Percentiles rank a stretch among this genome's conserved stretches.
Evolutionary conservation across 2,113 vertebrate genomes (phyloP).

Genomic region (Parus major): DNA sequence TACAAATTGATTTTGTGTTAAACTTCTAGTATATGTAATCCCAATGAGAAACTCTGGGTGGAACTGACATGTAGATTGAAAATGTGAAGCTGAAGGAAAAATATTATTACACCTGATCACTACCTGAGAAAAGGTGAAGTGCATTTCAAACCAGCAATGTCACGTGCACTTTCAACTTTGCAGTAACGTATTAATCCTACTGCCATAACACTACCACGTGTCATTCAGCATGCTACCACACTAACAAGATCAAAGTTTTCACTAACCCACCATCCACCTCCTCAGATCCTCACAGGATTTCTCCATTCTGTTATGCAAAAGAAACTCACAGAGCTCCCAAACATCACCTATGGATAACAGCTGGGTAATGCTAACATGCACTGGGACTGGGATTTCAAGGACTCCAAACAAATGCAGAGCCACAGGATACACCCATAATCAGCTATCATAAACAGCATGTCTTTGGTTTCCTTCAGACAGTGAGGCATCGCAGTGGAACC

Average conservation of each 20-base stretch:
- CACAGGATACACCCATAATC: accelerated
- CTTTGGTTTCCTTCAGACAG: not conserved
- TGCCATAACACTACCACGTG: accelerated
- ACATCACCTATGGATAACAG: not conserved
- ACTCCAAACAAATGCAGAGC: not conserved
- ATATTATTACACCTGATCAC: not conserved
- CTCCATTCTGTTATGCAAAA: not conserved
- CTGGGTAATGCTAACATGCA: no score
- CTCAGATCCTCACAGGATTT: not conserved
- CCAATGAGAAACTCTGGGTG: not conserved
- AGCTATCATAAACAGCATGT: not conserved
- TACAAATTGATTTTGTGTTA: not conserved
- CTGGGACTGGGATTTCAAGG: not conserved
- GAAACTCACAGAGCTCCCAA: not conserved
- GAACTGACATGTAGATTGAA: not conserved
- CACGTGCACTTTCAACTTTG: not conserved
- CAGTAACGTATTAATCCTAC: not conserved
- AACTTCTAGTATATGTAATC: not conserved
- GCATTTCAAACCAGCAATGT: not conserved
- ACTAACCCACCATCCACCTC: not conserved
- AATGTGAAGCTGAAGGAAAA: not conserved
- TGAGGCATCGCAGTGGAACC: not conserved
- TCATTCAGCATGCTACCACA: not conserved
- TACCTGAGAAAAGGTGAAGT: not conserved
- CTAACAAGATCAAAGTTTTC: not conserved